Conservation (phyloP, 2,113 vertebrate genomes). For the Furnarius figulus region DNA sequence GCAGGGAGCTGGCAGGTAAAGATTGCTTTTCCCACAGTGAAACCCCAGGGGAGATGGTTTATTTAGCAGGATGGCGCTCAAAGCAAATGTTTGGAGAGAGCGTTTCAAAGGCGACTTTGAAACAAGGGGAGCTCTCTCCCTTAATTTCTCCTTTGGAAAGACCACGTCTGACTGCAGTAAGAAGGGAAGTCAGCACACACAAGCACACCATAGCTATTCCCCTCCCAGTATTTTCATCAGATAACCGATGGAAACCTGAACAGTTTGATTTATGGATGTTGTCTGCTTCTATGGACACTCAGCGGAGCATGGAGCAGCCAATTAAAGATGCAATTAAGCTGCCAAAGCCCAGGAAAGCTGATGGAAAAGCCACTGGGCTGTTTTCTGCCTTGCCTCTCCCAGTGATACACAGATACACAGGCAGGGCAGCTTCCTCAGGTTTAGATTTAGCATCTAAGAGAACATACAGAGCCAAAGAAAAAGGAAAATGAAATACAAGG, state of each 20-base stretch:
- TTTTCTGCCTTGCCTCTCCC: background rate
- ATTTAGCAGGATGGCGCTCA: background rate
- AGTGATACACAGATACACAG: background rate
- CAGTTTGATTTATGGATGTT: constrained; percentile 25
- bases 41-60: background rate
- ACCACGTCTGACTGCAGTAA: rapidly evolving
- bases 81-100: background rate
- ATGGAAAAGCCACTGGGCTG: background rate
- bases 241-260: background rate
- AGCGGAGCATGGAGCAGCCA: background rate
- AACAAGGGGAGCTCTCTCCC: background rate
- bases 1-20: background rate
- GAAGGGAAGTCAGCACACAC: background rate
- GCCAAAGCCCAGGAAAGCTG: background rate
- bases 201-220: background rate
- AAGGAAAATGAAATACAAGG: background rate
- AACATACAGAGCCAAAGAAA: background rate
- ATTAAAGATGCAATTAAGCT: background rate
- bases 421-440: background rate
- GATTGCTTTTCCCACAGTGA: constrained; percentile 8
- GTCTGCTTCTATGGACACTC: constrained; percentile 5
- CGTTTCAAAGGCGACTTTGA: background rate
- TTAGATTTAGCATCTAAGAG: background rate
- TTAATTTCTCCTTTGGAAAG: background rate
- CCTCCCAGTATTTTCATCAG: background rate